These are phyloP conservation scores for Geotrupes spiniger DNA, from an alignment of 2,888 invertebrate genomes.

Conservation along the genomic window DNA sequence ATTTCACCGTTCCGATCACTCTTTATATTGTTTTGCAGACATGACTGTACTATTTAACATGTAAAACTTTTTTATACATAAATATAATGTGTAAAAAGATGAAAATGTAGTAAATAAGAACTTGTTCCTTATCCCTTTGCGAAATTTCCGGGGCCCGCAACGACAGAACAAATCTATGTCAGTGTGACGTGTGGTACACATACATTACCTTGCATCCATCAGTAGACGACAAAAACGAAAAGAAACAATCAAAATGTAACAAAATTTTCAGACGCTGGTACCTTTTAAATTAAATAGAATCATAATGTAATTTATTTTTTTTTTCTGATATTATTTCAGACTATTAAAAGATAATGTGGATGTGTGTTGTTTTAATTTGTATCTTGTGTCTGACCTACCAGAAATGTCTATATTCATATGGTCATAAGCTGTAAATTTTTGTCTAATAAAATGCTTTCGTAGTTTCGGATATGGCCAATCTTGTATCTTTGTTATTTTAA, in stretches of 20 bases:
- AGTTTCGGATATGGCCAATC: too few relatives aligned
- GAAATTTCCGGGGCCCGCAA: constrained; percentile 28
- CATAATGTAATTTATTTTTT: constrained; percentile 27
- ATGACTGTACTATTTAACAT: constrained; percentile 43
- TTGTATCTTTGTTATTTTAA: too few relatives aligned
- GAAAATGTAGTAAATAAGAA: constrained; percentile 32
- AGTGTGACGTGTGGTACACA: constrained; percentile 6
- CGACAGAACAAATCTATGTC: constrained; percentile 3
- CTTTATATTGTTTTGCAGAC: constrained; percentile 36
- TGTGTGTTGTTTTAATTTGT: constrained; percentile 18
- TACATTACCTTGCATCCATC: constrained; percentile 10
- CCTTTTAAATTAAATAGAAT: constrained; percentile 13
- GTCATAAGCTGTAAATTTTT: too few relatives aligned
- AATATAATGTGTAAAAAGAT: constrained; percentile 46
- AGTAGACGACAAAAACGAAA: background rate
- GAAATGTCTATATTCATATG: too few relatives aligned
- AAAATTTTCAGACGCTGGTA: constrained; percentile 5
- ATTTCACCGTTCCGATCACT: constrained; percentile 31
- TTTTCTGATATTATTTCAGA: constrained; percentile 26
- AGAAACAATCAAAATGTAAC: background rate
- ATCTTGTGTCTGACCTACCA: background rate
- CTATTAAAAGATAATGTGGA: constrained; percentile 24
- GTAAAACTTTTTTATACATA: constrained; percentile 48
- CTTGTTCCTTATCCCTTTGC: constrained; percentile 24
- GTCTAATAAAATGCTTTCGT: too few relatives aligned